Evolutionary conservation across 2,888 invertebrate genomes (phyloP).

Genomic region (Netelia virgata): DNA sequence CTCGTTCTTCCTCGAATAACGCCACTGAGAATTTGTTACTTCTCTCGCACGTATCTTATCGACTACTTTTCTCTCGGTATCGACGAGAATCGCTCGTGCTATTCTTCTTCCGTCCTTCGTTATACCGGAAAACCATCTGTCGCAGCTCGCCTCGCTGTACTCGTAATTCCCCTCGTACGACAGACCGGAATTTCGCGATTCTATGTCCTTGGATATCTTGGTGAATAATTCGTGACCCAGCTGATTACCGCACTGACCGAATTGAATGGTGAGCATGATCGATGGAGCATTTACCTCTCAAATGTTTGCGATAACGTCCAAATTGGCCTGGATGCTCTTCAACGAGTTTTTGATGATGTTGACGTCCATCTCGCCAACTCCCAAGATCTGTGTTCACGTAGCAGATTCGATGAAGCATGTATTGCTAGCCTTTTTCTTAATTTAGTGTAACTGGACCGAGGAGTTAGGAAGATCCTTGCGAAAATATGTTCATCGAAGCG

Average conservation of each 20-base stretch:
- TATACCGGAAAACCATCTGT: constrained; percentile 85
- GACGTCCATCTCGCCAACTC: too few relatives aligned
- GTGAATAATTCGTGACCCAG: constrained; percentile 85
- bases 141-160: constrained; percentile 81
- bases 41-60: constrained; percentile 77
- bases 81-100: constrained; percentile 85
- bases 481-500: constrained; percentile 3
- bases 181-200: constrained; percentile 75
- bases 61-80: constrained; percentile 86
- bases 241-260: constrained; percentile 87
- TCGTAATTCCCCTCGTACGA: constrained; percentile 77
- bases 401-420: not conserved
- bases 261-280: constrained; percentile 85
- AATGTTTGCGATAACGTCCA: not conserved
- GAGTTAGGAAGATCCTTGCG: constrained; percentile 1
- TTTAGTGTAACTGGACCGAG: not conserved
- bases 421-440: not conserved
- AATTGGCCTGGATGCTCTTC: not conserved
- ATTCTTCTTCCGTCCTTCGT: constrained; percentile 80
- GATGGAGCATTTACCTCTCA: not conserved
- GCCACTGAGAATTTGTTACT: constrained; percentile 76
- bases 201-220: constrained; percentile 84
- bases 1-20: constrained; percentile 84
- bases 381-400: not conserved
- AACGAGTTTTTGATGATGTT: too few relatives aligned